These are phyloP conservation scores for Chrysomela aeneicollis DNA, from an alignment of 2,888 invertebrate species.

Conservation along the genomic window DNA sequence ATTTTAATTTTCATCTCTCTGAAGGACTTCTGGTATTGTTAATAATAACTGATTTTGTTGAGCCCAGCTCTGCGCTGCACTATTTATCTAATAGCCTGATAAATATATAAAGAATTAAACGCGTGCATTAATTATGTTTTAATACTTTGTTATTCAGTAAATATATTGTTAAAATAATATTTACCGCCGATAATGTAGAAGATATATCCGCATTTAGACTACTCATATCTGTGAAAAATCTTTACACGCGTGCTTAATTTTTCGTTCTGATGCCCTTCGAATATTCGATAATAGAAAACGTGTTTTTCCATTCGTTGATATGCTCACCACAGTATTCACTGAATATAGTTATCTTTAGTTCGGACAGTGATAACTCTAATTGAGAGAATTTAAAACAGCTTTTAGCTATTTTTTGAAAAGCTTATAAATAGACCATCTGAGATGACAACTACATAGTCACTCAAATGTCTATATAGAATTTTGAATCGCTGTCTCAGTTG, in stretches of 20 bases:
- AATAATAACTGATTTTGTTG: too few relatives aligned
- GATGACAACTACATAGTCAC: too few relatives aligned
- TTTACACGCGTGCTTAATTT: background rate
- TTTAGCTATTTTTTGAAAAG: too few relatives aligned
- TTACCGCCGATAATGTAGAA: background rate
- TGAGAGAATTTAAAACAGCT: too few relatives aligned
- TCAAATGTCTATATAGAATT: too few relatives aligned
- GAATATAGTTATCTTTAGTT: too few relatives aligned
- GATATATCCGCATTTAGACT: background rate
- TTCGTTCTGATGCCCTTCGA: background rate
- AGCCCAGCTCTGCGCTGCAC: background rate
- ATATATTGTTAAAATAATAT: background rate
- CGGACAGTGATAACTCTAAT: too few relatives aligned
- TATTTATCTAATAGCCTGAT: background rate
- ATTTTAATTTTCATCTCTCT: too few relatives aligned
- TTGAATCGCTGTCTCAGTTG: too few relatives aligned
- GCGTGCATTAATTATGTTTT: background rate
- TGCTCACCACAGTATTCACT: background rate
- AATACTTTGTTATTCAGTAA: background rate
- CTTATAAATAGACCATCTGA: too few relatives aligned
- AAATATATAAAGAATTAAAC: background rate
- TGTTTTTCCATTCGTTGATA: background rate
- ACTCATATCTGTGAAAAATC: conserved; percentile 1
- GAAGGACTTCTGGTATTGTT: too few relatives aligned
- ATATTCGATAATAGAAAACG: background rate